Evolutionary conservation across 2,113 vertebrate genomes (phyloP).

Genomic region (Mesoclemmys tuberculata): DNA sequence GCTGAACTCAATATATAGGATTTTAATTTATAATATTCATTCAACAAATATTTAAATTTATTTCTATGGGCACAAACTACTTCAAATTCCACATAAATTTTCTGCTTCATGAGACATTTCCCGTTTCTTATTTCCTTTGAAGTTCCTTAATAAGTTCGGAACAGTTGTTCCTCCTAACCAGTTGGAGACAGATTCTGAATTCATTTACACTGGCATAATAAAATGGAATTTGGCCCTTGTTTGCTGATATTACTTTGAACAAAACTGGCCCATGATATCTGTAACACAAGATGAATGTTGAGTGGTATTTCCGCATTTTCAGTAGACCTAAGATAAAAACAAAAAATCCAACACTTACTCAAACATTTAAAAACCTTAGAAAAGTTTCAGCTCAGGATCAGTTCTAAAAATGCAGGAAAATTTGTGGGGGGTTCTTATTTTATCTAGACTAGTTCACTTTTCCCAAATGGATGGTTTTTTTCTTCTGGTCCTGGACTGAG

Average conservation of each 20-base stretch:
- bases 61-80: neutral
- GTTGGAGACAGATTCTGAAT: slow-evolving; percentile 7
- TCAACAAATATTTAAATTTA: slow-evolving; percentile 44
- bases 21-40: slow-evolving; percentile 43
- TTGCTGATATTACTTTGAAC: slow-evolving; percentile 27
- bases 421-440: neutral
- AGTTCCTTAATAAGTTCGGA: slow-evolving; percentile 42
- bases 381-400: neutral
- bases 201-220: neutral
- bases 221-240: neutral
- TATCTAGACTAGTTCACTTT: neutral
- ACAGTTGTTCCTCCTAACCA: slow-evolving; percentile 1
- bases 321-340: neutral
- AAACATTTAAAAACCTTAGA: neutral
- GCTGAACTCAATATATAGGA: slow-evolving; percentile 25
- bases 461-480: neutral
- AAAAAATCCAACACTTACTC: neutral
- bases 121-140: slow-evolving; percentile 43
- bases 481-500: neutral
- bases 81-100: slow-evolving; percentile 21
- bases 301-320: neutral
- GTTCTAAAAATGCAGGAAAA: neutral
- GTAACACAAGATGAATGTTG: slow-evolving; percentile 20
- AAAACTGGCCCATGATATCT: neutral
- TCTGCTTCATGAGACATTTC: slow-evolving; percentile 38